A percentile compares a stretch with the other conserved stretches of the same genome.
These are phyloP conservation scores for Rhinatrema bivittatum DNA, from an alignment of 2,797 vertebrate genomes.

Conservation along the genomic window DNA sequence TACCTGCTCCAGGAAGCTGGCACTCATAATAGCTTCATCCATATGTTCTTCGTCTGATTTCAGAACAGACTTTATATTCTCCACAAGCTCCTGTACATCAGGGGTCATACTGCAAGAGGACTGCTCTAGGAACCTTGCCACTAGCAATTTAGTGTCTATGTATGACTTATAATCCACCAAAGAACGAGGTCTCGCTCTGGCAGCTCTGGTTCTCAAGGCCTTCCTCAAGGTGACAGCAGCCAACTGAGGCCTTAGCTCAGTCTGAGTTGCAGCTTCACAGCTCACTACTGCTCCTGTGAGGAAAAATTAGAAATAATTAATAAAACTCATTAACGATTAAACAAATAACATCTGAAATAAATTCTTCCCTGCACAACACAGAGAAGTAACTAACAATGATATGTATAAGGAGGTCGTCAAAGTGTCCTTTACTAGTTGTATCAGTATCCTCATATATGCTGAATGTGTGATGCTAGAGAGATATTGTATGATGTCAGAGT, in stretches of 20 bases:
- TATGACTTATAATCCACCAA: constrained; percentile 74
- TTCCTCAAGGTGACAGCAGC: constrained; percentile 37
- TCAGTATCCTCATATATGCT: no score
- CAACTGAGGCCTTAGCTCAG: constrained; percentile 37
- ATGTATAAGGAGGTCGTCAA: no score
- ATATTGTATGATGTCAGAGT: no score
- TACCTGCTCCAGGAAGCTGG: constrained; percentile 75
- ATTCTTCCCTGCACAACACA: no score
- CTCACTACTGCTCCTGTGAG: constrained; percentile 38
- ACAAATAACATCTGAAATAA: neutral
- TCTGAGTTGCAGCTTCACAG: constrained; percentile 57
- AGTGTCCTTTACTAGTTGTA: no score
- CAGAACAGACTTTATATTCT: constrained; percentile 70
- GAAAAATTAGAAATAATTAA: constrained; percentile 7
- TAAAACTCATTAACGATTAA: neutral
- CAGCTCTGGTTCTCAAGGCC: constrained; percentile 22
- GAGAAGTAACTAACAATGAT: no score
- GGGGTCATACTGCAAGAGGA: constrained; percentile 60
- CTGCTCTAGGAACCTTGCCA: constrained; percentile 65
- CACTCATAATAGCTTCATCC: constrained; percentile 75
- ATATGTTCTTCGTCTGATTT: constrained; percentile 76
- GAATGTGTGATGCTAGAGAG: no score
- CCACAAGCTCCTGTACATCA: constrained; percentile 68
- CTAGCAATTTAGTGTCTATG: constrained; percentile 66
- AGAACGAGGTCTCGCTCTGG: constrained; percentile 56